Evolutionary conservation across 2,888 invertebrate genomes (phyloP).

Genomic region (Orgyia antiqua): DNA sequence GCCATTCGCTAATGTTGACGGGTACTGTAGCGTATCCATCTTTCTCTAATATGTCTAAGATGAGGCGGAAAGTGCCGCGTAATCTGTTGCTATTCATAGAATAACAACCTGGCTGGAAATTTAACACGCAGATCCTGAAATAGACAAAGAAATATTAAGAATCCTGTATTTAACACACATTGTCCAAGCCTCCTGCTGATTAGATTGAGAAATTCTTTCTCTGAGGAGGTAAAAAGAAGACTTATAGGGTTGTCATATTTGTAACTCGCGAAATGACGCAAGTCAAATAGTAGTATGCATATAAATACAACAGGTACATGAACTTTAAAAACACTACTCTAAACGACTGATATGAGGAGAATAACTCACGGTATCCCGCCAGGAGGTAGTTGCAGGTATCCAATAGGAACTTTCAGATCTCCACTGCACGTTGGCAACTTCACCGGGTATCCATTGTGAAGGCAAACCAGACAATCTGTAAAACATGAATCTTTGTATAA

Average conservation of each 20-base stretch:
- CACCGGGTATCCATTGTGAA: constrained; percentile 48
- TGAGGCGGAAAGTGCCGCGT: constrained; percentile 68
- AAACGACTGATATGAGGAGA: no score
- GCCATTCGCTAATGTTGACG: constrained; percentile 75
- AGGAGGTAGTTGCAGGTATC: constrained; percentile 53
- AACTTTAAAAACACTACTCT: no score
- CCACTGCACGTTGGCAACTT: constrained; percentile 27
- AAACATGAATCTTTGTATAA: no score
- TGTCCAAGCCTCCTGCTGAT: no score
- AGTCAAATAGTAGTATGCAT: no score
- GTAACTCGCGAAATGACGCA: no score
- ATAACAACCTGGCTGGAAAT: constrained; percentile 73
- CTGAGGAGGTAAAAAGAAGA: no score
- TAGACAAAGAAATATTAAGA: no score
- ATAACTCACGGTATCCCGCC: constrained; percentile 50
- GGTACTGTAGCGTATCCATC: constrained; percentile 76
- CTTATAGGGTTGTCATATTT: no score
- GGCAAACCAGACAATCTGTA: constrained; percentile 52
- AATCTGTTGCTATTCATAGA: constrained; percentile 78
- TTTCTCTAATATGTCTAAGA: constrained; percentile 76
- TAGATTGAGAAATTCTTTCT: no score
- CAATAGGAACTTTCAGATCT: constrained; percentile 36
- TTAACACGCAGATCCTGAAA: constrained; percentile 78
- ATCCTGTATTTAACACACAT: no score
- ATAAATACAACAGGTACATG: no score